A percentile compares a stretch with the other conserved stretches of the same genome.
These are phyloP conservation scores for Euproctis similis DNA, from an alignment of 2,888 invertebrate species.

Conservation along the genomic window DNA sequence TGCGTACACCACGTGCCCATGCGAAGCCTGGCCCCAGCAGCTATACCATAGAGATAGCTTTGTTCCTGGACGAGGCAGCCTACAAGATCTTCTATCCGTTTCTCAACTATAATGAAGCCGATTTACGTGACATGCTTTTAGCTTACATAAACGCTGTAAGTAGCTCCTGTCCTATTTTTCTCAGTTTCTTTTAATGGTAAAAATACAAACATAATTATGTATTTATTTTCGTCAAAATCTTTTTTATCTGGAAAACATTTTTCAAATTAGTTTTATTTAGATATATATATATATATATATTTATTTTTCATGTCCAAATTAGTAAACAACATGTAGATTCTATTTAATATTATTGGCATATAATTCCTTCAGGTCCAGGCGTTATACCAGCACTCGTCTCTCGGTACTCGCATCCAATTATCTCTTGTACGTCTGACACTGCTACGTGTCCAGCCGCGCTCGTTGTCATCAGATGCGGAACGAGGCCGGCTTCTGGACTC, in stretches of 20 bases:
- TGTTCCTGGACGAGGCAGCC: constrained; percentile 85
- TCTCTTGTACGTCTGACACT: constrained; percentile 82
- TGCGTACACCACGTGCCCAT: constrained; percentile 40
- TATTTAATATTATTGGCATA: too few relatives aligned
- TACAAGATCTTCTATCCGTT: constrained; percentile 82
- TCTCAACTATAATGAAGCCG: constrained; percentile 78
- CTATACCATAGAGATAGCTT: constrained; percentile 81
- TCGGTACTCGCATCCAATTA: constrained; percentile 79
- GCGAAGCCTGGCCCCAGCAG: constrained; percentile 42
- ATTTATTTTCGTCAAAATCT: too few relatives aligned
- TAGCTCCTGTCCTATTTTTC: too few relatives aligned
- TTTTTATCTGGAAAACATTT: too few relatives aligned
- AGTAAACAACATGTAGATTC: too few relatives aligned
- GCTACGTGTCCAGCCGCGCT: constrained; percentile 78
- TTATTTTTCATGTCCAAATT: too few relatives aligned
- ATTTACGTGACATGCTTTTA: constrained; percentile 83
- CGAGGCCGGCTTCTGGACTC: constrained; percentile 80
- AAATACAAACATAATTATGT: too few relatives aligned
- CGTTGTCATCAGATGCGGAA: constrained; percentile 79
- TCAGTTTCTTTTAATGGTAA: too few relatives aligned
- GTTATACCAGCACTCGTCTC: constrained; percentile 84
- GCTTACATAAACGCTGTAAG: constrained; percentile 85
- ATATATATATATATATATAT: too few relatives aligned
- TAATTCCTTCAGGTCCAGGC: constrained; percentile 79
- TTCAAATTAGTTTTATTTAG: too few relatives aligned